Conservation (phyloP, 2,797 vertebrate genomes). For the Bovichtus variegatus region DNA sequence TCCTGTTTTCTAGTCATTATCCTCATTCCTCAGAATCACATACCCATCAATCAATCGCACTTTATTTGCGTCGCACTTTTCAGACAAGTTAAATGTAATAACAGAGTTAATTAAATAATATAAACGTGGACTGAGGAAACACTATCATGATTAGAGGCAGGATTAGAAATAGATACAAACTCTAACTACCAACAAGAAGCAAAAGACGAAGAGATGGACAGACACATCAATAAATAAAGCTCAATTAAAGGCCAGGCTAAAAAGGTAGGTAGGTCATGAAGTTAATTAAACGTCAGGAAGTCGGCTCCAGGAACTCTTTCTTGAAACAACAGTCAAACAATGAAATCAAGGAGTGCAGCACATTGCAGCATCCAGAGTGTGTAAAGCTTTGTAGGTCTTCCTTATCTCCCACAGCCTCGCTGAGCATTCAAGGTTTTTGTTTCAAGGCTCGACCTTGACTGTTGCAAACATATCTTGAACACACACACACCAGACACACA, state of each 20-base stretch:
- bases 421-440: slow-evolving; percentile 45
- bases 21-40: not conserved
- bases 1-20: slow-evolving; percentile 14
- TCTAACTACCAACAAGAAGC: no score
- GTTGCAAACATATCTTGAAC: slow-evolving; percentile 38
- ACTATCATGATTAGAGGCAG: no score
- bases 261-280: not conserved
- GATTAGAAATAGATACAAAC: no score
- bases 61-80: no score
- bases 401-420: slow-evolving; percentile 44
- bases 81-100: no score
- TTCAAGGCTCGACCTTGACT: slow-evolving; percentile 44
- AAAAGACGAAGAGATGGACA: no score
- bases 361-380: slow-evolving; percentile 23
- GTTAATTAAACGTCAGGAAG: slow-evolving; percentile 15
- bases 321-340: slow-evolving; percentile 19
- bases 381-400: slow-evolving; percentile 27
- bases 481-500: not conserved
- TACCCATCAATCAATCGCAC: no score
- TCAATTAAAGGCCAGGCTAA: no score
- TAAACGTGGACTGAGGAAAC: no score
- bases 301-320: not conserved
- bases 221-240: no score
- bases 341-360: slow-evolving; percentile 43
- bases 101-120: no score